Evolutionary conservation across 2,113 vertebrate species (phyloP).

Genomic region (western clawed frog (Xenopus tropicalis)): UCB_Xtro_10.0 CM004447.2:161601501-161602000

Average conservation of each 20-base stretch:
- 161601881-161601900: rapidly evolving
- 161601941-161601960: too few relatives aligned
- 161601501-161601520: too few relatives aligned
- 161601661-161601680: conserved; percentile 60
- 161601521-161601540: too few relatives aligned
- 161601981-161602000: rapidly evolving
- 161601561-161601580: rapidly evolving
- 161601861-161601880: rapidly evolving
- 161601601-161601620: rapidly evolving
- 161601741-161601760: too few relatives aligned
- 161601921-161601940: conserved; percentile 74
- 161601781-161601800: too few relatives aligned
- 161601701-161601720: rapidly evolving
- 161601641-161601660: rapidly evolving
- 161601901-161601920: rapidly evolving
- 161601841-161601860: conserved; percentile 61
- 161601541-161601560: rapidly evolving
- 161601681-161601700: rapidly evolving
- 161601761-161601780: too few relatives aligned
- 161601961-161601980: too few relatives aligned
- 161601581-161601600: conserved; percentile 61
- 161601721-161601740: rapidly evolving
- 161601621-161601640: rapidly evolving
- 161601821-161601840: rapidly evolving
- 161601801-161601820: rapidly evolving